These are phyloP conservation scores for Zootoca vivipara DNA, from an alignment of 2,113 vertebrate species.

Conservation along the genomic window DNA sequence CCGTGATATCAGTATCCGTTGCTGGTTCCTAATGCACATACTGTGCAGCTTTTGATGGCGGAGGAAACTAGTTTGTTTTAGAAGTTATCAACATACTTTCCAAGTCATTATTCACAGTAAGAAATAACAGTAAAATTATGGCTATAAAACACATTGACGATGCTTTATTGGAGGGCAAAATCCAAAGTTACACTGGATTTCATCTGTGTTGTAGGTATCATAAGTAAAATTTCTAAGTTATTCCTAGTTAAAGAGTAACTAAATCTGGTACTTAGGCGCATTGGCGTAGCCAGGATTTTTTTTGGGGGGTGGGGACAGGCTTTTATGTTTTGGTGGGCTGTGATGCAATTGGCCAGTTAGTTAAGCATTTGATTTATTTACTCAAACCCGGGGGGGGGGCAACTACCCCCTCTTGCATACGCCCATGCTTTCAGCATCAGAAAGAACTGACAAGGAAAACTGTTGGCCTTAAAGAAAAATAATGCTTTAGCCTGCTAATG, in stretches of 20 bases:
- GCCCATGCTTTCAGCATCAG: background rate
- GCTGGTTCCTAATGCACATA: background rate
- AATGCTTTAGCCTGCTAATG: background rate
- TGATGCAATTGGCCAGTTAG: too few species aligned
- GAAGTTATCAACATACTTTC: background rate
- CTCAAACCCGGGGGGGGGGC: too few species aligned
- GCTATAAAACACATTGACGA: background rate
- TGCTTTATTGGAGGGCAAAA: background rate
- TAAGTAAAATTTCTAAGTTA: background rate
- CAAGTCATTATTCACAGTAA: background rate
- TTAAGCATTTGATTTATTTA: too few species aligned
- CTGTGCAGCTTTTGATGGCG: background rate
- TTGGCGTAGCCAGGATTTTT: too few species aligned
- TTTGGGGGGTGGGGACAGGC: too few species aligned
- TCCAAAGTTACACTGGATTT: background rate
- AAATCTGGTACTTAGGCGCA: background rate
- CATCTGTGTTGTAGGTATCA: background rate
- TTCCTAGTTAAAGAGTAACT: constrained; percentile 12
- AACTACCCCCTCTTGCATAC: too few species aligned
- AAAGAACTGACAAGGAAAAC: background rate
- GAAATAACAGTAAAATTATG: background rate
- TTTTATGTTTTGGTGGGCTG: too few species aligned
- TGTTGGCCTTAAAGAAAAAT: background rate
- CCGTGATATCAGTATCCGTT: background rate
- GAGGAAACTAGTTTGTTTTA: background rate